Conservation (phyloP, 2,113 vertebrate genomes). For the Pedionomus torquatus region DNA sequence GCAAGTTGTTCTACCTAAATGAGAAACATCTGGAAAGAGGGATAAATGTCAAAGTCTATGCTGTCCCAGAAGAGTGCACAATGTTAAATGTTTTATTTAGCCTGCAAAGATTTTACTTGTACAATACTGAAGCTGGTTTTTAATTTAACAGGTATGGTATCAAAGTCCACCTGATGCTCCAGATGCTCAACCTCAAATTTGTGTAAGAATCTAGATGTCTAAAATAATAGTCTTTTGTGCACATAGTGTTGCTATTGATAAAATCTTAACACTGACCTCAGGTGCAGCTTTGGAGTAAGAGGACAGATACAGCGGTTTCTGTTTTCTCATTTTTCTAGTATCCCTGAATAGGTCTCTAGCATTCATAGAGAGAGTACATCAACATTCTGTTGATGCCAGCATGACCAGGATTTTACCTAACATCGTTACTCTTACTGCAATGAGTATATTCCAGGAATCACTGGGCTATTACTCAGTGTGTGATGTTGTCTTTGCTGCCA, state of each 20-base stretch:
- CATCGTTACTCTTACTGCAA: background rate
- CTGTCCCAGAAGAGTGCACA: background rate
- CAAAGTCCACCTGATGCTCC: background rate
- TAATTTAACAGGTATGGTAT: background rate
- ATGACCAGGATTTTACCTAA: slow-evolving; percentile 19
- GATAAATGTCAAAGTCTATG: background rate
- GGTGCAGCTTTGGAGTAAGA: background rate
- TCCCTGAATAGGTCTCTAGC: background rate
- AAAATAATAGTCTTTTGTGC: background rate
- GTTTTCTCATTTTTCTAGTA: background rate
- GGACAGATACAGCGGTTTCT: background rate
- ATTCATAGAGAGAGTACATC: background rate
- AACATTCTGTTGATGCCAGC: background rate
- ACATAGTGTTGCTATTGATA: background rate
- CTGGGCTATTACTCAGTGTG: slow-evolving; percentile 56
- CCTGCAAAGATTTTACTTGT: background rate
- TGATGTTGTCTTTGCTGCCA: slow-evolving; percentile 57
- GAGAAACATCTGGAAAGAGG: background rate
- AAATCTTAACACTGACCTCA: background rate
- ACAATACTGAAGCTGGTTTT: background rate
- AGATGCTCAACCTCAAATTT: background rate
- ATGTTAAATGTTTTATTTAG: background rate
- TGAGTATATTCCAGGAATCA: slow-evolving; percentile 49
- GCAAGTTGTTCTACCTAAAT: background rate
- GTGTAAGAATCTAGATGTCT: background rate